Percentiles rank a stretch among this genome's conserved stretches.
These are phyloP conservation scores for Lepas anatifera DNA, from an alignment of 2,888 invertebrate species.

Conservation along the genomic window DNA sequence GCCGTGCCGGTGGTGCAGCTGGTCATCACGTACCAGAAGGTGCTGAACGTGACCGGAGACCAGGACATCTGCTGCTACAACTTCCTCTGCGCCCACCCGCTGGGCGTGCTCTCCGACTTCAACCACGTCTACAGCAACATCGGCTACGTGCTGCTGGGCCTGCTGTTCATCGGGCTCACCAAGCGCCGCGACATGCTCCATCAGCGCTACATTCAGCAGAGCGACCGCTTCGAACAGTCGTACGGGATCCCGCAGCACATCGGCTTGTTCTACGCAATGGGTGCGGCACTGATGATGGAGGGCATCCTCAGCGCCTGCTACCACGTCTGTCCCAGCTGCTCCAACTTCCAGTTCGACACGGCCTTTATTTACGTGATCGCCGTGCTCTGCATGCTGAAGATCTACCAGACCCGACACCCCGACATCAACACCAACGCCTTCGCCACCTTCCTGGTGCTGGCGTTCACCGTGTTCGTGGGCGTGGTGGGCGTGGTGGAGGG, in stretches of 20 bases:
- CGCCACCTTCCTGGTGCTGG: slow-evolving; percentile 35
- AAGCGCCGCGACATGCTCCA: slow-evolving; percentile 42
- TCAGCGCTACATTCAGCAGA: slow-evolving; percentile 28
- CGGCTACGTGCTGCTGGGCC: slow-evolving; percentile 64
- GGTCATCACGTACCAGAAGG: slow-evolving; percentile 58
- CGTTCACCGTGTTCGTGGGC: slow-evolving; percentile 25
- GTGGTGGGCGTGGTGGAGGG: slow-evolving; percentile 50
- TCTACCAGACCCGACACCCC: slow-evolving; percentile 77
- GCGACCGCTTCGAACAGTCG: slow-evolving; percentile 38
- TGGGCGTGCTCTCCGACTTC: slow-evolving; percentile 64
- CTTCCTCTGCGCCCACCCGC: slow-evolving; percentile 69
- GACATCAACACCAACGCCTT: slow-evolving; percentile 76
- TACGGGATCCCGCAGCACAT: slow-evolving; percentile 66
- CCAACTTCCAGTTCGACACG: slow-evolving; percentile 85
- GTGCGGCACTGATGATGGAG: slow-evolving; percentile 70
- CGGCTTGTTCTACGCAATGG: slow-evolving; percentile 77
- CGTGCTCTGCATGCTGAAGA: slow-evolving; percentile 69
- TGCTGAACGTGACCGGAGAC: slow-evolving; percentile 61
- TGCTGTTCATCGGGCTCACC: slow-evolving; percentile 61
- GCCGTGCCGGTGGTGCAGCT: slow-evolving; percentile 72
- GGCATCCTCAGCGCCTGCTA: slow-evolving; percentile 76
- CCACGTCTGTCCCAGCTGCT: slow-evolving; percentile 76
- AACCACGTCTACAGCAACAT: slow-evolving; percentile 79
- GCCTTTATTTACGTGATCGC: slow-evolving; percentile 89
- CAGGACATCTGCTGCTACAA: slow-evolving; percentile 85